Base-by-base conservation (phyloP, 2,113 vertebrate genomes). In the Suricata suricatta region DNA sequence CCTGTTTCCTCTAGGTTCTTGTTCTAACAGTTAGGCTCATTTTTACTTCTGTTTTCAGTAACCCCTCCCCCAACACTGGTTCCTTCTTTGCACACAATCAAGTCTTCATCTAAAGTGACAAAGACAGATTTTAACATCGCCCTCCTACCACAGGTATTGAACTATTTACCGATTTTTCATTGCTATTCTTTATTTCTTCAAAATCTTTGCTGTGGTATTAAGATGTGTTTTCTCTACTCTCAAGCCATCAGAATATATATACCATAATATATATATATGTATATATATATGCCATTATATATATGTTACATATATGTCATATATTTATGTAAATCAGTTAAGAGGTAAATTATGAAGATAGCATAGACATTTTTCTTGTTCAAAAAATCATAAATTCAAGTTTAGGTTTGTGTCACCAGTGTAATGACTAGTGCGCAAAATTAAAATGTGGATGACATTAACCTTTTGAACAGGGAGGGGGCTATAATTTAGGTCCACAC, bases 41-140 rank as follows among this genome's bases (percentile, higher is more conserved):
- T 93, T 95, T 72, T 25, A 68, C 29, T 31, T 35, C 3, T 3
- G 38, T 60, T 71, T 60, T 47, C 77, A 95, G 38, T 5, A 15
- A 0, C 41, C 16, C 69, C 1, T 44, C 21, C 29, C 25, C 2
- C 57, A 41, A 57, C 10, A 60, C 27, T 54, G 54, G 29, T 4
- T 83, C 9, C 5, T 52, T 63, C 54, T 57, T 76, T 96, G 21
- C 25, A 25, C 16, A 38, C 2, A 38, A n/a, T 54, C 15, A 96
- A 41, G 29, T 76, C 57, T 92, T 85, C 14, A 81, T 89, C 11
- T 85, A 50, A 96, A 95, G 29, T 63, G 41, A 87, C 35, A 85
- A 72, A 89, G 7, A 38, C 15, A 72, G 23, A 50, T n/a, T 44
- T 64, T 86, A 91, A 41, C 7, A 5, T 23, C 72, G 7, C 1